Percentiles rank a stretch among this genome's conserved stretches.
Evolutionary conservation across 1,140 invertebrate species (phyloP).

Genomic region (Drosophila aff.): DNA sequence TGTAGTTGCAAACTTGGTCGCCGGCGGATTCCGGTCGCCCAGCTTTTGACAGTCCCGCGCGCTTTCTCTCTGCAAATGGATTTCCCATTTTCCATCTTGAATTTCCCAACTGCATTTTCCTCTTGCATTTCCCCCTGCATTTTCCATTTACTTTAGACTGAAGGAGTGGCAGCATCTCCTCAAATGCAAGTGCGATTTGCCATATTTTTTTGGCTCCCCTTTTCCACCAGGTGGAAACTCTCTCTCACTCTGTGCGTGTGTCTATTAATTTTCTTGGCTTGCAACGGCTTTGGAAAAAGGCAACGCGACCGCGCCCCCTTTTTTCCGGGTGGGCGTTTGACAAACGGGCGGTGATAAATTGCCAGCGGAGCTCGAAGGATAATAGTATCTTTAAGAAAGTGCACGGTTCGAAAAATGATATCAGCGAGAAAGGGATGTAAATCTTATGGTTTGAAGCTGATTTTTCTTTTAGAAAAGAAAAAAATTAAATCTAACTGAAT

Average conservation of each 20-base stretch:
- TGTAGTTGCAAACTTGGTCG: slow-evolving; percentile 68
- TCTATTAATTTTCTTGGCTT: slow-evolving; percentile 69
- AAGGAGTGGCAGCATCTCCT: slow-evolving; percentile 62
- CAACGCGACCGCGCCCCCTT: slow-evolving; percentile 46
- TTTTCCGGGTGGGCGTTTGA: slow-evolving; percentile 47
- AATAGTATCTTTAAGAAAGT: slow-evolving; percentile 3
- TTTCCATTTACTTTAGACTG: slow-evolving; percentile 71
- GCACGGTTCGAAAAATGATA: slow-evolving; percentile 10
- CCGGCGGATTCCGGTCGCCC: slow-evolving; percentile 32
- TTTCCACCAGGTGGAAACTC: slow-evolving; percentile 23
- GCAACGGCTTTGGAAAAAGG: slow-evolving; percentile 17
- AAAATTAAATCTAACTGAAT: background rate
- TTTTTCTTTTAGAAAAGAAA: background rate
- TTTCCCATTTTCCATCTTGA: slow-evolving; percentile 54
- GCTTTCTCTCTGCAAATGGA: slow-evolving; percentile 63
- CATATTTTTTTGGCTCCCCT: slow-evolving; percentile 11
- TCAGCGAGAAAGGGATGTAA: background rate
- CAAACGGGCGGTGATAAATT: slow-evolving; percentile 67
- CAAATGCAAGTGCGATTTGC: slow-evolving; percentile 25
- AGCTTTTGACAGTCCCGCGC: slow-evolving; percentile 68
- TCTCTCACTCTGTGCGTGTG: slow-evolving; percentile 35
- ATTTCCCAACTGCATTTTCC: slow-evolving; percentile 24
- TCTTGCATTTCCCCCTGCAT: slow-evolving; percentile 23
- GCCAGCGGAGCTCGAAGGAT: slow-evolving; percentile 14
- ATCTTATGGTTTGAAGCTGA: background rate